Percentiles rank a stretch among this genome's conserved stretches.
phyloP scores from a whole-genome alignment of 2,797 vertebrate genomes.

The Syngnathus rostellatus region DNA sequence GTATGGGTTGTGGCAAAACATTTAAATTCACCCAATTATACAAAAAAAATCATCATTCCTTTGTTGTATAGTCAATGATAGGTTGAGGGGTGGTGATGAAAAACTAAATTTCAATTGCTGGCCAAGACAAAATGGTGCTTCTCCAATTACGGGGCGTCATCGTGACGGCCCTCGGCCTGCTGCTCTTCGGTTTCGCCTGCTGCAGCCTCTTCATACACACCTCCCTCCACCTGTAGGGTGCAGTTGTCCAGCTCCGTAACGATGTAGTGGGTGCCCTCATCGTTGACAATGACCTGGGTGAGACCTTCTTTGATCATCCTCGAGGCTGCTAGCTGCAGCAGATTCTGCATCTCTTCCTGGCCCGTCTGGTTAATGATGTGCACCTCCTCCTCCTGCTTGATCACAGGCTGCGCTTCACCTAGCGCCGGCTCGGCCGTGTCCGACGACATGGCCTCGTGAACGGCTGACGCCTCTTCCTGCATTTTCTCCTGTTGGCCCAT shows the following conservation, averaged over 20 bases:
- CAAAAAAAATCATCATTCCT: constrained; percentile 26
- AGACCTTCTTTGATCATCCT: constrained; percentile 90
- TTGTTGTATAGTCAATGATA: constrained; percentile 8
- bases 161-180: constrained; percentile 53
- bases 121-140: constrained; percentile 22
- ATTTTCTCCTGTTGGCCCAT: constrained; percentile 73
- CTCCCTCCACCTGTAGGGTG: constrained; percentile 69
- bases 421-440: constrained; percentile 30
- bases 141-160: constrained; percentile 86
- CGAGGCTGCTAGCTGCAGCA: constrained; percentile 85
- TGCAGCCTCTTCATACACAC: constrained; percentile 55
- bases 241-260: constrained; percentile 86
- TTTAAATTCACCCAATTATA: constrained; percentile 16
- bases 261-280: constrained; percentile 92
- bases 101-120: constrained; percentile 12
- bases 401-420: constrained; percentile 62
- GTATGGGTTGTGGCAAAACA: constrained; percentile 14
- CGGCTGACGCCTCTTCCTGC: constrained; percentile 33
- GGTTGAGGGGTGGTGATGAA: constrained; percentile 36
- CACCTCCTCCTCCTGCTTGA: constrained; percentile 60
- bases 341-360: constrained; percentile 80
- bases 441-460: constrained; percentile 40
- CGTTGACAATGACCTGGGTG: constrained; percentile 89
- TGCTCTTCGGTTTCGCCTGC: constrained; percentile 33
- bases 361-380: constrained; percentile 66